A percentile compares a stretch with the other conserved stretches of the same genome.
phyloP scores from a whole-genome alignment of 2,888 invertebrate species.

The Eutolmus rufibarbis region DNA sequence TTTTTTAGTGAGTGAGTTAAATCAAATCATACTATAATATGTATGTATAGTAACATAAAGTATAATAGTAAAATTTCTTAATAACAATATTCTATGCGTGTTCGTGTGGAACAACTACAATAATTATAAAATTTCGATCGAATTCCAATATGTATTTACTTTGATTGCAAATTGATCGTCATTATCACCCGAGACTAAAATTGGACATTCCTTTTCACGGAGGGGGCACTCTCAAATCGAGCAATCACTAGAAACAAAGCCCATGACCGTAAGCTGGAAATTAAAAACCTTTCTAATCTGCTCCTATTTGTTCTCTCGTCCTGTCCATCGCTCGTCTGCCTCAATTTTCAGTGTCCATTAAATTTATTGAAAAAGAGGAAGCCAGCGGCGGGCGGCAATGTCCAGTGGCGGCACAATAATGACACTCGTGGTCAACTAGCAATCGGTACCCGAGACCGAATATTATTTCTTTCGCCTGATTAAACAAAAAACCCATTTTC shows the following conservation, averaged over 20 bases:
- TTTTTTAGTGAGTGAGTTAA: no score
- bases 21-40: no score
- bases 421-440: background rate
- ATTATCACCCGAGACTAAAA: background rate
- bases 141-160: no score
- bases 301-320: background rate
- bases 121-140: background rate
- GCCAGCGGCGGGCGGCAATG: background rate
- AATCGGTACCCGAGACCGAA: background rate
- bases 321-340: background rate
- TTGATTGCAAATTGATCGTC: background rate
- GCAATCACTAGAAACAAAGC: background rate
- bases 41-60: no score
- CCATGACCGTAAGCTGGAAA: background rate
- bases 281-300: background rate
- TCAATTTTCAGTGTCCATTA: conserved; percentile 23
- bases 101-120: no score
- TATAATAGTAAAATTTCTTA: no score
- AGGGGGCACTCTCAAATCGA: background rate
- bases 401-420: background rate
- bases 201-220: background rate
- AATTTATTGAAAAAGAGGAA: background rate
- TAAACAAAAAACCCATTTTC: conserved; percentile 20
- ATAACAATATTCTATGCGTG: no score
- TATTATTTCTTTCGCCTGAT: conserved; percentile 21